A percentile compares a stretch with the other conserved stretches of the same genome.
Evolutionary conservation across 2,113 vertebrate genomes (phyloP).

Genomic region (Bufo gargarizans): DNA sequence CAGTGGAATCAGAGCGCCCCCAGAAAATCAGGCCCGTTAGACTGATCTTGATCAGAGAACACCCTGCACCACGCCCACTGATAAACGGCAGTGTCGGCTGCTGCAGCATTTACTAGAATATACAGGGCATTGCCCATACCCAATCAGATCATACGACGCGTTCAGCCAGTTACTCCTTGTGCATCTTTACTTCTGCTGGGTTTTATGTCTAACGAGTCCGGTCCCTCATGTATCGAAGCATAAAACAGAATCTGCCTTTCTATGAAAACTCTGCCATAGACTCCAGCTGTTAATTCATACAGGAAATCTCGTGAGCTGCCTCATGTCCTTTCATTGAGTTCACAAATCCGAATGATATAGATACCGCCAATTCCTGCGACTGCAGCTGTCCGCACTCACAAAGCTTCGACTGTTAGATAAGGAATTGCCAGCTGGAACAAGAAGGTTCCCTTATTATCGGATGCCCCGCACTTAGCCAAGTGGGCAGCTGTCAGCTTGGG

Average conservation of each 20-base stretch:
- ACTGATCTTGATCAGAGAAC: too few species aligned
- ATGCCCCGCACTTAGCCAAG: slow-evolving; percentile 80
- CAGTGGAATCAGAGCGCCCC: too few species aligned
- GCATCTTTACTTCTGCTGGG: slow-evolving; percentile 2
- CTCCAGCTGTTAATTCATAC: slow-evolving; percentile 76
- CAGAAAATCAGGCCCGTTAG: too few species aligned
- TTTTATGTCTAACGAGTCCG: not conserved
- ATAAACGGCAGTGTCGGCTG: too few species aligned
- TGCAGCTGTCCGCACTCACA: slow-evolving; percentile 87
- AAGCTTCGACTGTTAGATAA: slow-evolving; percentile 86
- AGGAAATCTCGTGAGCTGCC: slow-evolving; percentile 78
- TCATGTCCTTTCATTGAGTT: slow-evolving; percentile 78
- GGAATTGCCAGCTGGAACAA: slow-evolving; percentile 87
- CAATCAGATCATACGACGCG: not conserved
- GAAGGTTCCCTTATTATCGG: slow-evolving; percentile 80
- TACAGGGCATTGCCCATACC: not conserved
- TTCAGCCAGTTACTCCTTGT: not conserved
- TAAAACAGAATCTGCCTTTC: slow-evolving; percentile 63
- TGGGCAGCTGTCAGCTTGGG: slow-evolving; percentile 83
- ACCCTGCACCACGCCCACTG: too few species aligned
- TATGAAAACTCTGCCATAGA: slow-evolving; percentile 65
- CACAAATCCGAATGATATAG: slow-evolving; percentile 79
- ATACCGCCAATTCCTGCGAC: slow-evolving; percentile 75
- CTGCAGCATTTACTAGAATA: too few species aligned
- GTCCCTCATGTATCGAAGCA: slow-evolving; percentile 52